Conservation (phyloP, 2,888 invertebrate species). For the Empis livida region DNA sequence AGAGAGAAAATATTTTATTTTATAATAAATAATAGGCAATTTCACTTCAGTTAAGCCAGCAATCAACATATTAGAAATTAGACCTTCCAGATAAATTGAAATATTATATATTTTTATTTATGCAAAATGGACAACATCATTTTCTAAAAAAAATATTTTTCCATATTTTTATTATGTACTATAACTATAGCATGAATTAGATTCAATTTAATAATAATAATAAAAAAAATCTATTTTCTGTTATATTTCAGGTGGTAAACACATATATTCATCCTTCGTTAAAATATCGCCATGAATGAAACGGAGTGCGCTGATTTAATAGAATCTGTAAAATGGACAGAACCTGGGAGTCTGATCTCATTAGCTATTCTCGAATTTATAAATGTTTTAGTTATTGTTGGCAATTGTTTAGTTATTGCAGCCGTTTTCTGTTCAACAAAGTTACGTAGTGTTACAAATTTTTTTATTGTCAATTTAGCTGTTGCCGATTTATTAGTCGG, state of each 20-base stretch:
- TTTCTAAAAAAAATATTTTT: too few relatives aligned
- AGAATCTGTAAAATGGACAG: constrained; percentile 70
- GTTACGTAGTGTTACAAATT: constrained; percentile 87
- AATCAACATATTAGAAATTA: too few relatives aligned
- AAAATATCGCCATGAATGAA: constrained; percentile 58
- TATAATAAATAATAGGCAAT: too few relatives aligned
- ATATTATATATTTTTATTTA: too few relatives aligned
- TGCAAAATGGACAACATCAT: too few relatives aligned
- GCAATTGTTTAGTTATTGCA: constrained; percentile 82
- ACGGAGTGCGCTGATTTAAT: constrained; percentile 69
- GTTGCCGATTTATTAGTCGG: constrained; percentile 95
- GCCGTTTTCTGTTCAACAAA: constrained; percentile 86
- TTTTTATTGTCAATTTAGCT: constrained; percentile 93
- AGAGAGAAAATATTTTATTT: too few relatives aligned
- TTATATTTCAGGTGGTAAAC: constrained; percentile 29
- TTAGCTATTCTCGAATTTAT: constrained; percentile 68
- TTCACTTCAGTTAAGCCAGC: too few relatives aligned
- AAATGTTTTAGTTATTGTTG: constrained; percentile 78
- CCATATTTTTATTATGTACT: too few relatives aligned
- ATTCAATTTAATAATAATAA: too few relatives aligned
- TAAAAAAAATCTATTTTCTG: neutral
- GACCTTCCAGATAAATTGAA: too few relatives aligned
- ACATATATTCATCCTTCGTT: constrained; percentile 26
- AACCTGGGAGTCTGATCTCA: constrained; percentile 61
- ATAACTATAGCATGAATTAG: too few relatives aligned